Base-by-base conservation (phyloP, 2,113 vertebrate species). In the Ivindomyrus marchei region DNA sequence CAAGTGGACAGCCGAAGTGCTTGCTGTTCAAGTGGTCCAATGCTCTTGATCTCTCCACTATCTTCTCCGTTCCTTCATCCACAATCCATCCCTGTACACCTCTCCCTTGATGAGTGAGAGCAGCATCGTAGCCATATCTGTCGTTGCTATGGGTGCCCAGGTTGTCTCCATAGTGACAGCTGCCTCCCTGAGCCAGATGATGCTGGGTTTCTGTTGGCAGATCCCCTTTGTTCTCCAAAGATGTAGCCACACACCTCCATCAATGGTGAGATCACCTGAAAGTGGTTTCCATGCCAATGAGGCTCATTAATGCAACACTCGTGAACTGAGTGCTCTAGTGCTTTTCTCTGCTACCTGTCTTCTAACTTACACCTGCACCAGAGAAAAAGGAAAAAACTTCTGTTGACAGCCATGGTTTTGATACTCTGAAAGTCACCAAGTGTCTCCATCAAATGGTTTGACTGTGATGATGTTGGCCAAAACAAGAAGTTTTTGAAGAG, bases 71-170 rank as follows among this genome's bases (percentile, higher is more conserved):
- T 66, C 56, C n/a, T 52, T 49, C 9, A n/a, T 90, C 89, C 85
- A n/a, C 66, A 42, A 47, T 80, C 74, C 52, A 27, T 21, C 24
- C 17, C 45, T 89, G 56, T 47, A 36, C 53, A 66, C 80, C 47
- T 86, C 21, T 87, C 62, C 77, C 89, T n/a, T 62, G 52, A 91
- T 87, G 49, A 53, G 39, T 70, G 85, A 42, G 3, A 80, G 89
- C 91, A 77, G 90, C 89, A 87, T 89, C n/a, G 90, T 89, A 62
- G 77, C 56, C 52, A 3, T 49, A 15, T 87, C 62, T 70, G 89
- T 66, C 74, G 93, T 93, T 94, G 92, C 93, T 87, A 89, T 92
- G 91, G 91, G 91, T 93, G 93, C 91, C 89, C 89, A 53, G 88
- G 91, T 89, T 90, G 90, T 95, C 91, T 92, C 94, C 87, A 21